Evolutionary conservation across 53 echinoderm and acorn worm species (phyloP).

Genomic region (Actinopyga echinites): DNA sequence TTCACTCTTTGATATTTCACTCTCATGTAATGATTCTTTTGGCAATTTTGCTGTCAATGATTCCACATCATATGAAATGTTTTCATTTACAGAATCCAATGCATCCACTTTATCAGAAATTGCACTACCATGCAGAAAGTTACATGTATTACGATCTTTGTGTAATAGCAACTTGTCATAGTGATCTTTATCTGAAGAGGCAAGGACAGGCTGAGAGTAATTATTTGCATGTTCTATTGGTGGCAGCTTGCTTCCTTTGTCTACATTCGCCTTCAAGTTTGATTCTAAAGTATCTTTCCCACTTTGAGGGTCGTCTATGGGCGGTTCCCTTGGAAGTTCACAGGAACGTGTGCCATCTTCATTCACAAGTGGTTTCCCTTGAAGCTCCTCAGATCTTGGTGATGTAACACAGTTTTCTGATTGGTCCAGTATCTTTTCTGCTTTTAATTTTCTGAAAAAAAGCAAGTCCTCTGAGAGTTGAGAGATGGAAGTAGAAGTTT

Average conservation of each 20-base stretch:
- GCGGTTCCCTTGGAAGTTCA: neutral
- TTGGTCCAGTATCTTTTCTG: conserved; percentile 20
- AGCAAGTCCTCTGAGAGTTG: neutral
- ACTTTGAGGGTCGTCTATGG: neutral
- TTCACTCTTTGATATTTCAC: too few relatives aligned
- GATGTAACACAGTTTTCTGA: neutral
- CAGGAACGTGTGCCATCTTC: neutral
- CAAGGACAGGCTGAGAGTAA: neutral
- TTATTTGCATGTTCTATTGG: neutral
- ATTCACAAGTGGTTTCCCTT: neutral
- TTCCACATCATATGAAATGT: neutral
- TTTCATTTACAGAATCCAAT: neutral
- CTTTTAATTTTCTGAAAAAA: conserved; percentile 28
- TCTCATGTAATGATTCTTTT: too few relatives aligned
- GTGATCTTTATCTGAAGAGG: neutral
- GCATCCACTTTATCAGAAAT: neutral
- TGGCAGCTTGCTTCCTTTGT: neutral
- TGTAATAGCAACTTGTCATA: neutral
- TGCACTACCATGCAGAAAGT: neutral
- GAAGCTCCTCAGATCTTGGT: neutral
- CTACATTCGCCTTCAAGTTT: neutral
- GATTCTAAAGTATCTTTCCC: neutral
- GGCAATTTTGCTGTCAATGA: neutral
- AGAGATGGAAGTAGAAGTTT: too few relatives aligned
- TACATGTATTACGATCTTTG: neutral